Base-by-base conservation (phyloP, 1,140 invertebrate species). In the Drosophila melanica region DNA sequence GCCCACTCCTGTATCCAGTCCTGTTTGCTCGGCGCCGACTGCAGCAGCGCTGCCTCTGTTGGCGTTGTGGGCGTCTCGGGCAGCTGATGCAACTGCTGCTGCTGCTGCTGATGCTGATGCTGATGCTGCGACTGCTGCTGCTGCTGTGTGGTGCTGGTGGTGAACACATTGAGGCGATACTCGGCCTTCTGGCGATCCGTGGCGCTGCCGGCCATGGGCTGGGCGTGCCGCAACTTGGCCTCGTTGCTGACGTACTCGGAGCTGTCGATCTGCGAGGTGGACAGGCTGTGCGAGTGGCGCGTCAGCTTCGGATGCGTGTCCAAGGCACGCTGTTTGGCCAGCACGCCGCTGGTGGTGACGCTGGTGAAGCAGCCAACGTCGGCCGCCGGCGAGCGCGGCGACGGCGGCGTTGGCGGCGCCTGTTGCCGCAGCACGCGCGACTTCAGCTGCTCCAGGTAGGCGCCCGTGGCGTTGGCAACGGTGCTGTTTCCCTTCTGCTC, bases 211-310 rank as follows among this genome's bases (percentile, higher is more conserved):
- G 84, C 54, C 53, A 86, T 39, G 2, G 79, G 62, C 11, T 35
- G 33, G 33, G 79, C 80, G 48, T 79, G 74, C 16, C 85, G 69
- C 23, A 91, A 12, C 58, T 91, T 91, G 30, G 79, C 81, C 75
- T 91, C 90, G 53, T 92, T 92, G 68, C 89, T 92, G 7, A 94
- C 91, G 53, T 94, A 94, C 79, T 94, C 94, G 0, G 93, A 94
- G 66, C 93, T 92, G 59, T 94, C 94, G 42, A 94, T 94, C 64
- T 94, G 93, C 0, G 93, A 94, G 81, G 95, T 95, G 2, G 94
- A 94, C 71, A 95, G 78, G 66, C 94, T 95, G 44, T 87, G 82
- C 59, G 93, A 93, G 59, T 92, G 92, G 4, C 93, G 66, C 11
- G 77, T 81, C 60, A 81, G 77, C 71, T 85, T 92, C 70, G 74